phyloP scores from a whole-genome alignment of 2,113 vertebrate genomes.

The Cynoglossus semilaevis region DNA sequence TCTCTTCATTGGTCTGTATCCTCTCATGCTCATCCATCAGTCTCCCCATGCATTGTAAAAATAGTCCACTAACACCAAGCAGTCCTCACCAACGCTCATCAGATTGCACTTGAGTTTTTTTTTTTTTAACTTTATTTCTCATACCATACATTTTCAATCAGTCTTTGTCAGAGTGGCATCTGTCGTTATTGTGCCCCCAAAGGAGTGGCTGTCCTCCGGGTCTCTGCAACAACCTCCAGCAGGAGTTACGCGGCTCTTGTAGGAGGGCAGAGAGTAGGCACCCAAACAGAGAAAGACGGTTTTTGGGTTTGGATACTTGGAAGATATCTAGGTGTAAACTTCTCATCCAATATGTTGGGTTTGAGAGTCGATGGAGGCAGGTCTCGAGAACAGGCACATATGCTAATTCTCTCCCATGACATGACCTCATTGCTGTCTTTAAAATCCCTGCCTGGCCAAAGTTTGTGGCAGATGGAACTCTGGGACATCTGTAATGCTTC shows the following conservation, averaged over 20 bases:
- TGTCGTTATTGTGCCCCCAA: conserved; percentile 40
- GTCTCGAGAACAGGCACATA: conserved; percentile 42
- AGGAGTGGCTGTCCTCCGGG: conserved; percentile 54
- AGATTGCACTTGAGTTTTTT: conserved; percentile 36
- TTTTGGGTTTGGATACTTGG: conserved; percentile 12
- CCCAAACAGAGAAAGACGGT: conserved; percentile 2
- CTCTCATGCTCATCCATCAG: conserved; percentile 60
- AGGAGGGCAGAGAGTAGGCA: background rate
- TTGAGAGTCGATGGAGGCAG: conserved; percentile 19
- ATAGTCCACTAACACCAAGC: conserved; percentile 43
- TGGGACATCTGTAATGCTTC: conserved; percentile 23
- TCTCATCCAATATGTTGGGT: conserved; percentile 26
- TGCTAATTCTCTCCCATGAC: conserved; percentile 29
- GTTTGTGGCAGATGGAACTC: conserved; percentile 55
- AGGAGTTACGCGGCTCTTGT: conserved; percentile 42
- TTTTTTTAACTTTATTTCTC: conserved; percentile 5
- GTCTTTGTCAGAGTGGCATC: conserved; percentile 32
- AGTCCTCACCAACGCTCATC: conserved; percentile 30
- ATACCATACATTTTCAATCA: conserved; percentile 22
- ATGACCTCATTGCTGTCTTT: conserved; percentile 23
- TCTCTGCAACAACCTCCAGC: conserved; percentile 33
- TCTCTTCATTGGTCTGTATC: conserved; percentile 38
- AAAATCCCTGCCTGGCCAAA: conserved; percentile 40
- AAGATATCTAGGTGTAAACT: conserved; percentile 68
- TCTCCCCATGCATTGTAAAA: conserved; percentile 59